Conservation (phyloP, 2,797 vertebrate species). For the Hyperoplus immaculatus region DNA sequence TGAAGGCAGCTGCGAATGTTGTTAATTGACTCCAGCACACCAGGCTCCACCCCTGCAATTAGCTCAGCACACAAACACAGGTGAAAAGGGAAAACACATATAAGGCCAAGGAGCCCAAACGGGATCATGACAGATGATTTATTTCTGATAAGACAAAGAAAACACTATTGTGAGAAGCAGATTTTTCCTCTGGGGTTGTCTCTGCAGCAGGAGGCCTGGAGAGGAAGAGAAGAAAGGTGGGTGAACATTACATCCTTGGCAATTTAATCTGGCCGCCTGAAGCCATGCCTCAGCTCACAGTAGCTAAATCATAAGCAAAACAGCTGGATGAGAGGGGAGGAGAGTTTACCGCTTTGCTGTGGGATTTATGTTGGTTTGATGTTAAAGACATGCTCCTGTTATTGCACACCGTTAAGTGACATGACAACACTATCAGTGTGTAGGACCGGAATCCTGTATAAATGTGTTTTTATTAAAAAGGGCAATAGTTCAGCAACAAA, state of each 20-base stretch:
- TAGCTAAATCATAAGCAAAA: constrained; percentile 27
- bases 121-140: too few species aligned
- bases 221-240: neutral
- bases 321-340: constrained; percentile 28
- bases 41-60: too few species aligned
- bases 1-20: too few species aligned
- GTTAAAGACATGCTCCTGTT: constrained; percentile 4
- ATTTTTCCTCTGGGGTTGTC: neutral
- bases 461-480: neutral
- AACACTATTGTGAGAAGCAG: too few species aligned
- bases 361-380: constrained; percentile 13
- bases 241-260: constrained; percentile 11
- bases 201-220: constrained; percentile 14
- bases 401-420: neutral
- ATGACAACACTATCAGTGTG: neutral
- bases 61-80: too few species aligned
- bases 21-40: too few species aligned
- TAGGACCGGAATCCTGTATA: neutral
- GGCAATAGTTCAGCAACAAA: neutral
- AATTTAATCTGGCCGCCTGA: constrained; percentile 50
- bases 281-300: constrained; percentile 28
- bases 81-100: too few species aligned
- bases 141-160: too few species aligned
- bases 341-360: constrained; percentile 24
- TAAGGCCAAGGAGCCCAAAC: too few species aligned